Evolutionary conservation across 2,888 invertebrate genomes (phyloP).

Genomic region (Choreutis nemorana): DNA sequence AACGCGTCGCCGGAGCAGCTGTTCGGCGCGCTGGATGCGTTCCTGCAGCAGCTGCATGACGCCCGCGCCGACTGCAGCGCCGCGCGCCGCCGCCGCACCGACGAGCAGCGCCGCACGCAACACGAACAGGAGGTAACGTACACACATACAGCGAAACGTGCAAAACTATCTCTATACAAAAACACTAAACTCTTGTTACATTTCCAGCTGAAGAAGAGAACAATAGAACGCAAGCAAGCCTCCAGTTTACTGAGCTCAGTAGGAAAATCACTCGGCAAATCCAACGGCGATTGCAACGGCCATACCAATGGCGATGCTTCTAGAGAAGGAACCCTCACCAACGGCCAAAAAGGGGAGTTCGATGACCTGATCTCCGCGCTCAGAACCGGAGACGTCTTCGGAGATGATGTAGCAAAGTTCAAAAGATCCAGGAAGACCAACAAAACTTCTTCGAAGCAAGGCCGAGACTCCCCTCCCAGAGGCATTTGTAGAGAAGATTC

Average conservation of each 20-base stretch:
- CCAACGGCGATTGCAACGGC: slow-evolving; percentile 65
- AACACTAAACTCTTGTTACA: slow-evolving; percentile 2
- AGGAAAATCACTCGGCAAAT: slow-evolving; percentile 74
- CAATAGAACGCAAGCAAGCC: slow-evolving; percentile 85
- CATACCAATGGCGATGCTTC: slow-evolving; percentile 38
- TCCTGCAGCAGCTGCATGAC: slow-evolving; percentile 82
- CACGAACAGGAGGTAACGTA: slow-evolving; percentile 80
- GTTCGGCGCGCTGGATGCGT: slow-evolving; percentile 91
- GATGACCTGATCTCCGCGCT: slow-evolving; percentile 95
- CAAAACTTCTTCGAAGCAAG: slow-evolving; percentile 45
- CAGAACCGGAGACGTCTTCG: slow-evolving; percentile 93
- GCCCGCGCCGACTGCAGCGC: slow-evolving; percentile 90
- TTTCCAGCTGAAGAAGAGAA: slow-evolving; percentile 78
- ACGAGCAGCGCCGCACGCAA: slow-evolving; percentile 87
- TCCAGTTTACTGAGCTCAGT: slow-evolving; percentile 81
- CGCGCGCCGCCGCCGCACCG: slow-evolving; percentile 81
- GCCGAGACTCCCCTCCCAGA: slow-evolving; percentile 52
- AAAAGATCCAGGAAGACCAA: slow-evolving; percentile 53
- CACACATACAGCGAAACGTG: background rate
- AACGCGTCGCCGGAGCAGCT: slow-evolving; percentile 91
- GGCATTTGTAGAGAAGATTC: slow-evolving; percentile 53
- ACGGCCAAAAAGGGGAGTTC: slow-evolving; percentile 84
- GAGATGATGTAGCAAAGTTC: slow-evolving; percentile 94
- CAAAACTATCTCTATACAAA: background rate
- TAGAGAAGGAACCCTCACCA: slow-evolving; percentile 38